Evolutionary conservation across 2,888 invertebrate genomes (phyloP), one percentile per base, ranked within the genome.

Genomic region (Melanostoma scalare): DNA sequence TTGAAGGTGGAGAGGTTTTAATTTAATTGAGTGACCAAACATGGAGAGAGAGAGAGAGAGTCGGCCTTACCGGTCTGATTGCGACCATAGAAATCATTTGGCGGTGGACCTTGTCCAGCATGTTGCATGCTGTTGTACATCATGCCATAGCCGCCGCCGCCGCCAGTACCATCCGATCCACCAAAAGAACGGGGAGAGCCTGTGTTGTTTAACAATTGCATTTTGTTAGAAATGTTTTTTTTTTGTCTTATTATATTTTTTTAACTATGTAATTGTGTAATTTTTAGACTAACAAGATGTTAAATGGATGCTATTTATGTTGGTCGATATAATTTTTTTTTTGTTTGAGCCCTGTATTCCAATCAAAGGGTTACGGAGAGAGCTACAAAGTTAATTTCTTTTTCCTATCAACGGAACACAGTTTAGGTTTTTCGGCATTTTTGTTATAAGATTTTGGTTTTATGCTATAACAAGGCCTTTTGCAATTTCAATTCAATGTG

Each of bases 151-250:
- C 87, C 87, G 87, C 88, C 89, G 85, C 84, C 88, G 85, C 88
- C 89, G 87, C 88, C 88, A 72, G 89, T 88, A 86, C 88, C 88
- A 86, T 89, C 89, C 87, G 88, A 87, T 87, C 88, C 89, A 88
- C 89, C 90, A 87, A 89, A 91, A 86, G 89, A 87, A 88, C 91
- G 91, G 86, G 91, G 90, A 87, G 91, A 91, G 89, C 91, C 91
- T 91, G 90, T 90, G 89, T 88, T 88, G 87, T 88, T 89, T 88
- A 89, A 85, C 84, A 79, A 84, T 84, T 84, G 65, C 50, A 79
- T 71, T 84, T 85, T 71, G 79, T 75, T 79, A 79, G 85, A 86
- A 76, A 77, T 71, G 71, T 60, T 86, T 86, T 86, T 74, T 81
- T 68, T 40, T 79, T 77, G 74, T 73, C 80, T 50, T 77, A 86